Percentiles rank a stretch among this genome's conserved stretches.
These are phyloP conservation scores for Microplitis deprimator DNA, from an alignment of 2,888 invertebrate genomes.

Conservation along the genomic window DNA sequence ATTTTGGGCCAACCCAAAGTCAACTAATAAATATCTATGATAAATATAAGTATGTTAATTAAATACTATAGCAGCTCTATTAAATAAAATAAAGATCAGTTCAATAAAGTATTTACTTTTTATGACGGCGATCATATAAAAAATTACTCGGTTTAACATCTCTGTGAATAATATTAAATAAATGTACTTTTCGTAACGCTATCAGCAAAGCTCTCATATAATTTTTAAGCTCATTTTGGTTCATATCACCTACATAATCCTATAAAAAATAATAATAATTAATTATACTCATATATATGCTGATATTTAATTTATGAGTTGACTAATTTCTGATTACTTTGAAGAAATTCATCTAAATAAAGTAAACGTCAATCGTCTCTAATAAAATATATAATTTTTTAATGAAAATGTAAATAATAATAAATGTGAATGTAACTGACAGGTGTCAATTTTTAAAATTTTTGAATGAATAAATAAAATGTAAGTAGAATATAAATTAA, in stretches of 20 bases:
- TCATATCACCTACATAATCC: slow-evolving; percentile 84
- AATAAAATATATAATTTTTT: too few relatives aligned
- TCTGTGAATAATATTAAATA: slow-evolving; percentile 88
- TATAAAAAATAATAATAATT: slow-evolving; percentile 66
- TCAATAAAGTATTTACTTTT: slow-evolving; percentile 70
- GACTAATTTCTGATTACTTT: too few relatives aligned
- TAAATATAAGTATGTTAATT: not conserved
- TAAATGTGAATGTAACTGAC: too few relatives aligned
- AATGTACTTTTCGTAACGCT: slow-evolving; percentile 86
- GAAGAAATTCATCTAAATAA: too few relatives aligned
- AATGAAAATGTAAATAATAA: too few relatives aligned
- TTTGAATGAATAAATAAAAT: too few relatives aligned
- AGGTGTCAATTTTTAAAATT: too few relatives aligned
- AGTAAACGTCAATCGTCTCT: too few relatives aligned
- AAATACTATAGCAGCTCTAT: not conserved
- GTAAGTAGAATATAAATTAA: too few relatives aligned
- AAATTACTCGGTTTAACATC: slow-evolving; percentile 95
- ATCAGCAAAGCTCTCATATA: slow-evolving; percentile 87
- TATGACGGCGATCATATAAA: slow-evolving; percentile 82
- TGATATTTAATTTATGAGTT: too few relatives aligned
- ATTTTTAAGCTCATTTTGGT: slow-evolving; percentile 78
- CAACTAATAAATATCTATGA: slow-evolving; percentile 83
- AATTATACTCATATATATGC: not conserved
- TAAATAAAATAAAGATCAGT: slow-evolving; percentile 21
- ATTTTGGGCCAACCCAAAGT: slow-evolving; percentile 90